A percentile compares a stretch with the other conserved stretches of the same genome.
These are phyloP conservation scores for Delichon dasypus DNA, from an alignment of 2,797 vertebrate species.

Conservation along the genomic window DNA sequence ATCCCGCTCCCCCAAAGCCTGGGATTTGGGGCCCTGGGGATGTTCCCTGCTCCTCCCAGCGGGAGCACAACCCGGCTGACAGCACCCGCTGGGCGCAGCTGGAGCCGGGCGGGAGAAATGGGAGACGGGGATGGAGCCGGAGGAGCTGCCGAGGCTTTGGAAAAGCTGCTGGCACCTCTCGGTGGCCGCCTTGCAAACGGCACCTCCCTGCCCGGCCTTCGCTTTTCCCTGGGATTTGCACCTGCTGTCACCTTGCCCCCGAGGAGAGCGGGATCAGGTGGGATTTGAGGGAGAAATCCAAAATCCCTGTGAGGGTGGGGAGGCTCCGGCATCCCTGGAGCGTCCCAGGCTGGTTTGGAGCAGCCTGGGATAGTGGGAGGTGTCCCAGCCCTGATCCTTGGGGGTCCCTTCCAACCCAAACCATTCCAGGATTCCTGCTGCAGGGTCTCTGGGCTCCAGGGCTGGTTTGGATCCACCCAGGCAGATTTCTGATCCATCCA, in stretches of 20 bases:
- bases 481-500: too few relatives aligned
- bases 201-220: not conserved
- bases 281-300: not conserved
- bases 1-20: not conserved
- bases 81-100: not conserved
- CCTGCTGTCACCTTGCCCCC: not conserved
- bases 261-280: accelerated
- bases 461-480: not conserved
- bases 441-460: accelerated
- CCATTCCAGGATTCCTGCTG: not conserved
- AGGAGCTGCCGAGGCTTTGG: not conserved
- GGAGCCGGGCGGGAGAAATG: not conserved
- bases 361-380: accelerated
- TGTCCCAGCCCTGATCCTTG: not conserved
- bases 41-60: not conserved
- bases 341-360: not conserved
- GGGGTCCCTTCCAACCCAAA: not conserved
- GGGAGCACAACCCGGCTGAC: too few relatives aligned
- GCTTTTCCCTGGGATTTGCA: accelerated
- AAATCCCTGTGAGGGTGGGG: accelerated
- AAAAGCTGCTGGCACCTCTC: not conserved
- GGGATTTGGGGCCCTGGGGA: not conserved
- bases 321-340: not conserved
- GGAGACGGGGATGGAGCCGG: not conserved
- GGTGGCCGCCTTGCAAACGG: not conserved